phyloP scores from a whole-genome alignment of 2,797 vertebrate genomes.

The Thripadectes ignobilis region DNA sequence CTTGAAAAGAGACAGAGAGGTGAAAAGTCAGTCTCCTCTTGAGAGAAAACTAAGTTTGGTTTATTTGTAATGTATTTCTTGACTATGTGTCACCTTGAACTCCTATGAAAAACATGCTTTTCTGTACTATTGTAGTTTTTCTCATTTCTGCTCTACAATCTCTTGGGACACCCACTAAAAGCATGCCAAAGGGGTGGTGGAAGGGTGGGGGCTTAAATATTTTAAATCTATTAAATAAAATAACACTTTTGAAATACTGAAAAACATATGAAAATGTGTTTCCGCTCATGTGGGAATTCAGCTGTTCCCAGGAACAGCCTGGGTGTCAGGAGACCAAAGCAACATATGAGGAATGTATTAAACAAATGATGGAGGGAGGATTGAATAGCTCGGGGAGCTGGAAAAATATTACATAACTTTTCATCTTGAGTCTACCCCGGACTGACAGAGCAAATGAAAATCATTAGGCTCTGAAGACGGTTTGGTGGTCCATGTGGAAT shows the following conservation, averaged over 20 bases:
- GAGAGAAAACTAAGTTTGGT: background rate
- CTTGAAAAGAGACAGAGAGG: slow-evolving; percentile 26
- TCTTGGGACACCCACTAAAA: slow-evolving; percentile 4
- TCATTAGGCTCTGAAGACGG: slow-evolving; percentile 40
- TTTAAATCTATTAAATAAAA: slow-evolving; percentile 63
- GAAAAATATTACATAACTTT: slow-evolving; percentile 63
- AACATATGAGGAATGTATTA: slow-evolving; percentile 68
- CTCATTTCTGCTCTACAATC: slow-evolving; percentile 26
- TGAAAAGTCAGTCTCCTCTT: background rate
- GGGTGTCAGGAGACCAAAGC: slow-evolving; percentile 54
- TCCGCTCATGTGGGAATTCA: slow-evolving; percentile 58
- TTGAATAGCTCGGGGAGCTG: background rate
- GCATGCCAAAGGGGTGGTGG: background rate
- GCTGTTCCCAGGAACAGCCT: slow-evolving; percentile 61
- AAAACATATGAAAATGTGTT: slow-evolving; percentile 59
- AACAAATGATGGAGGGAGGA: slow-evolving; percentile 46
- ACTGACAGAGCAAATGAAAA: slow-evolving; percentile 57
- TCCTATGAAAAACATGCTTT: background rate
- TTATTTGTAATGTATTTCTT: background rate
- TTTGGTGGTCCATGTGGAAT: slow-evolving; percentile 66
- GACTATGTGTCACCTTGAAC: background rate
- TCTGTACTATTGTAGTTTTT: background rate
- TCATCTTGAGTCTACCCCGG: slow-evolving; percentile 15
- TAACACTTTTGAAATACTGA: slow-evolving; percentile 26
- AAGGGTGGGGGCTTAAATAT: slow-evolving; percentile 1